phyloP scores from a whole-genome alignment of 2,888 invertebrate genomes.

The Acronicta psi region DNA sequence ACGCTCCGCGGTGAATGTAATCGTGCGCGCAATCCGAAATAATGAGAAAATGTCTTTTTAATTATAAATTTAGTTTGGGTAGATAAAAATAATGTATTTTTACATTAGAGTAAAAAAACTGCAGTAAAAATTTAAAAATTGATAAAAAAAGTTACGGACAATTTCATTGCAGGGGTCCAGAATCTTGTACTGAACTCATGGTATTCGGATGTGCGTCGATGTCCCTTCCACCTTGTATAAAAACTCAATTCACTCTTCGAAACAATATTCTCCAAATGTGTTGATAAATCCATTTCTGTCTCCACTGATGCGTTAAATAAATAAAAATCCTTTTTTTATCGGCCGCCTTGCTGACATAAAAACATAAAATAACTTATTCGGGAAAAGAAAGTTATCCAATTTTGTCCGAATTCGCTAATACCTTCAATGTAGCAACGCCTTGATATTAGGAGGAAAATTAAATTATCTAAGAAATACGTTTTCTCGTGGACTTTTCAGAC shows the following conservation, averaged over 20 bases:
- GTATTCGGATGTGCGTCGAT: too few species aligned
- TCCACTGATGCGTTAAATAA: slow-evolving; percentile 42
- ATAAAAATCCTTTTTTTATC: slow-evolving; percentile 38
- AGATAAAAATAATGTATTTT: too few species aligned
- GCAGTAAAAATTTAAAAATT: too few species aligned
- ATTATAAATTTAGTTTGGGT: too few species aligned
- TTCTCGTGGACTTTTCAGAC: slow-evolving; percentile 33
- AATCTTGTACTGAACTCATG: too few species aligned
- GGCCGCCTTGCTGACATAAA: slow-evolving; percentile 16
- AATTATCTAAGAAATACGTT: slow-evolving; percentile 62
- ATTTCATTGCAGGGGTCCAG: too few species aligned
- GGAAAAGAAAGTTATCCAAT: slow-evolving; percentile 40
- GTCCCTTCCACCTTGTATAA: too few species aligned
- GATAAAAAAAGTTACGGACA: too few species aligned
- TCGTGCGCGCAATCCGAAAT: too few species aligned
- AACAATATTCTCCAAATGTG: slow-evolving; percentile 30
- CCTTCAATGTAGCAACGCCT: slow-evolving; percentile 49
- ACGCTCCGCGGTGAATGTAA: too few species aligned
- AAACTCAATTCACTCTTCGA: slow-evolving; percentile 27
- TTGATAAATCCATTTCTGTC: slow-evolving; percentile 38
- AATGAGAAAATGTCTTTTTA: too few species aligned
- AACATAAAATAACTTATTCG: slow-evolving; percentile 46
- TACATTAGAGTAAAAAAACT: too few species aligned
- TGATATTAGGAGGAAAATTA: slow-evolving; percentile 56
- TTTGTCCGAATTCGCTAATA: slow-evolving; percentile 48